Percentiles rank a stretch among this genome's conserved stretches.
Conservation (phyloP, 2,888 invertebrate genomes). For the Chironomus riparius region DNA sequence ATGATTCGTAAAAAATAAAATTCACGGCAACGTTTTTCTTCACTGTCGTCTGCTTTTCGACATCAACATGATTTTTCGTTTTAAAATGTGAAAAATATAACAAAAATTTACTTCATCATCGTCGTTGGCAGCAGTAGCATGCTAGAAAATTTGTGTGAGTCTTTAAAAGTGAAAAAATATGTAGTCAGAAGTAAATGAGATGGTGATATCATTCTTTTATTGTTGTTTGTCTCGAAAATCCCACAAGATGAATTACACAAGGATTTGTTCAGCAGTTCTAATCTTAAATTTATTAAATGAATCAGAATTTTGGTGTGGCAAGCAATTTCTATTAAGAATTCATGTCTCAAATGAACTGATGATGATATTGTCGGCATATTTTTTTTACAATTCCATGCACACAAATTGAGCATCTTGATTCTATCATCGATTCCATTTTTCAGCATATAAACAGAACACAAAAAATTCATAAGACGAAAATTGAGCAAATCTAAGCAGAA, state of each 20-base stretch:
- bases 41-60: neutral
- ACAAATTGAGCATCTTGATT: neutral
- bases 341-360: neutral
- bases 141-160: too few relatives aligned
- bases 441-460: neutral
- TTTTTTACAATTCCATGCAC: neutral
- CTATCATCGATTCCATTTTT: neutral
- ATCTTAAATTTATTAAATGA: neutral
- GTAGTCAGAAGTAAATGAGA: neutral
- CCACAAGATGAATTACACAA: neutral
- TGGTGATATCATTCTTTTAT: neutral
- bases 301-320: neutral
- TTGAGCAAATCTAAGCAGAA: constrained; percentile 18
- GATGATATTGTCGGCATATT: neutral
- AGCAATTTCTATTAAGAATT: neutral
- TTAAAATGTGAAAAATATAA: neutral
- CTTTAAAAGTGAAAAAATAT: neutral
- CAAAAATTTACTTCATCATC: neutral
- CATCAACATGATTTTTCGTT: neutral
- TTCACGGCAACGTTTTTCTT: neutral
- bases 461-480: constrained; percentile 3
- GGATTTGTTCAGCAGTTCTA: neutral
- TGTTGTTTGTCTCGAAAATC: neutral
- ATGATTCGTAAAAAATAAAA: neutral
- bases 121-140: neutral